These are phyloP conservation scores for Eristalinus aeneus DNA, from an alignment of 2,888 invertebrate genomes.

Conservation along the genomic window DNA sequence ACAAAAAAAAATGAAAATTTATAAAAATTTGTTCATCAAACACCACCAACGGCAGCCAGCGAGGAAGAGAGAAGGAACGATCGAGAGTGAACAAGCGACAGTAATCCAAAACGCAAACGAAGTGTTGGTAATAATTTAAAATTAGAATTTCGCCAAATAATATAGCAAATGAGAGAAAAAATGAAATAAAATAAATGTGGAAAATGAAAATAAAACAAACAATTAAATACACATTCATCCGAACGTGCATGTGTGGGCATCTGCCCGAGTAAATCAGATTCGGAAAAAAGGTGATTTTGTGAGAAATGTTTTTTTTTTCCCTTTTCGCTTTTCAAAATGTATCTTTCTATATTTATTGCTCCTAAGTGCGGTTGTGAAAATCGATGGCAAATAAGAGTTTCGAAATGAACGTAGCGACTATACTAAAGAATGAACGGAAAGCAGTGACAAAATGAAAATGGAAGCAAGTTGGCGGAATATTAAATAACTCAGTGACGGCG, in stretches of 20 bases:
- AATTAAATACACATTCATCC: conserved; percentile 44
- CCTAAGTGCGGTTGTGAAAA: conserved; percentile 42
- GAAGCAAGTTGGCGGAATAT: conserved; percentile 40
- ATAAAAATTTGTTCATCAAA: conserved; percentile 49
- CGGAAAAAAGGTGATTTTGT: conserved; percentile 13
- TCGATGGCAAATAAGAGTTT: conserved; percentile 15
- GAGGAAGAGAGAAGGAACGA: neutral
- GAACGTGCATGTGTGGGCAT: neutral
- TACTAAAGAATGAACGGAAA: neutral
- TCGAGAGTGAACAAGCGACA: neutral
- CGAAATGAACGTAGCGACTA: neutral
- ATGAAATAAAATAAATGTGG: conserved; percentile 65
- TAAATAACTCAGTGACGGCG: conserved; percentile 13
- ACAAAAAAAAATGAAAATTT: conserved; percentile 72
- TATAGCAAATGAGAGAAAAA: conserved; percentile 72
- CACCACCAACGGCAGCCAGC: conserved; percentile 22
- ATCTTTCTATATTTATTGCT: conserved; percentile 52
- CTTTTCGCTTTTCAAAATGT: conserved; percentile 1
- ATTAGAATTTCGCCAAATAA: conserved; percentile 76
- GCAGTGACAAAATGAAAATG: conserved; percentile 43
- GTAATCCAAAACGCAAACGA: conserved; percentile 54
- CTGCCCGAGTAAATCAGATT: neutral
- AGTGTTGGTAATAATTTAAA: conserved; percentile 77
- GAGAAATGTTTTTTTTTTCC: conserved; percentile 38
- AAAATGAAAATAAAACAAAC: conserved; percentile 41